These are phyloP conservation scores for Pristionchus fissidentatus DNA, from an alignment of 2,888 invertebrate genomes.

Conservation along the genomic window DNA sequence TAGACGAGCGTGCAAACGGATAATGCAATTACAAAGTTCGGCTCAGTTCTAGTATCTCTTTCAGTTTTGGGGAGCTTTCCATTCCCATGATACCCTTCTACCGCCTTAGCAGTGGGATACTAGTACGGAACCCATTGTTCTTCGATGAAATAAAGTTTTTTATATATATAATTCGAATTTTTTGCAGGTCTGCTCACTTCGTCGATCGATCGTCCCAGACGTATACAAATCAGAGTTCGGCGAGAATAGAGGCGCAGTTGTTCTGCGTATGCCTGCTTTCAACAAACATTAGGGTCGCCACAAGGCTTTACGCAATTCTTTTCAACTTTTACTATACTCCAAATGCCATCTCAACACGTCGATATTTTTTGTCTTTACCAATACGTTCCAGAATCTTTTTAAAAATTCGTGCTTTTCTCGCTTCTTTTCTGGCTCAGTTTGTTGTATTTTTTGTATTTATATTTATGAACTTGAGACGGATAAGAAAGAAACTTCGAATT, in stretches of 20 bases:
- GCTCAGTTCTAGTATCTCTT: background rate
- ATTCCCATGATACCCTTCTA: background rate
- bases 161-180: background rate
- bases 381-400: no score
- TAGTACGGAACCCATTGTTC: background rate
- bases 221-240: background rate
- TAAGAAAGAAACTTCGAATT: no score
- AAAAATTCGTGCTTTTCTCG: no score
- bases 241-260: background rate
- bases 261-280: background rate
- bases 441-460: no score
- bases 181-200: background rate
- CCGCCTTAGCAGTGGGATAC: background rate
- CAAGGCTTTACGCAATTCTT: no score
- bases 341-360: no score
- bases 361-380: no score
- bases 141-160: background rate
- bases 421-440: no score
- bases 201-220: conserved; percentile 26
- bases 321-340: no score
- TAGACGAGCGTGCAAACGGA: no score
- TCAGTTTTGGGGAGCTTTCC: background rate
- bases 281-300: background rate
- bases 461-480: no score
- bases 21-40: background rate